Evolutionary conservation across 2,797 vertebrate species (phyloP), one percentile per base, ranked within the genome.

Genomic region (Poecilia gillii): DNA sequence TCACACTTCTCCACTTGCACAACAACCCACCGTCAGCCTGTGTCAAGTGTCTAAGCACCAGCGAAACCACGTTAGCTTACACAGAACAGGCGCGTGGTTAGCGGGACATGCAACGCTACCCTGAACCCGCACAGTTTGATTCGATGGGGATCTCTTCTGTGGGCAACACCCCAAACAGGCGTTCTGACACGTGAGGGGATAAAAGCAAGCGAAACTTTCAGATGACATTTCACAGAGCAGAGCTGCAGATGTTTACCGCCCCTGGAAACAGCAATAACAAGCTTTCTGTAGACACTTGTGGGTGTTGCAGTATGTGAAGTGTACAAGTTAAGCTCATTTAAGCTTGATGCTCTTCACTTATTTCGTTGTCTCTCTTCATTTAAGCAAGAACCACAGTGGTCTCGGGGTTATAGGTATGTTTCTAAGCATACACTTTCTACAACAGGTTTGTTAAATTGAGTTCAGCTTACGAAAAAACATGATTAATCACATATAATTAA

Each of bases 61-160:
- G 70, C 71, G 73, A 89, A 88, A 88, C 75, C 6, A 25, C 9
- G 75, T 76, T 43, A 47, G 9, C 31, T 43, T 7, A 23, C 3
- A 57, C 12, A 77, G 6, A 39, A 13, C 20, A 31, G 28, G 28
- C 6, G 6, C 6, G 25, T 16, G 71, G 75, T 83, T 78, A 46
- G 39, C 59, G 33, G 33, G 11, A 46, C 75, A 47, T 4, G 25
- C 33, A 18, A 28, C 23, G 2, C 14, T 36, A 45, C 11, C 4
- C 33, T 62, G 23, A 11, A 9, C 13, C 16, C 3, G 8, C 41
- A 7, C 18, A 1, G 31, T 49, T 23, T 2, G 28, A 73, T 13
- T 36, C 11, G 31, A 49, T 5, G 72, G 71, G 28, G n/a, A 51
- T 49, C 14, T 51, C 72, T 68, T 68, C 66, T 68, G 66, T 68